Evolutionary conservation across 2,888 invertebrate genomes (phyloP).

Genomic region (Matsumyia berberina): DNA sequence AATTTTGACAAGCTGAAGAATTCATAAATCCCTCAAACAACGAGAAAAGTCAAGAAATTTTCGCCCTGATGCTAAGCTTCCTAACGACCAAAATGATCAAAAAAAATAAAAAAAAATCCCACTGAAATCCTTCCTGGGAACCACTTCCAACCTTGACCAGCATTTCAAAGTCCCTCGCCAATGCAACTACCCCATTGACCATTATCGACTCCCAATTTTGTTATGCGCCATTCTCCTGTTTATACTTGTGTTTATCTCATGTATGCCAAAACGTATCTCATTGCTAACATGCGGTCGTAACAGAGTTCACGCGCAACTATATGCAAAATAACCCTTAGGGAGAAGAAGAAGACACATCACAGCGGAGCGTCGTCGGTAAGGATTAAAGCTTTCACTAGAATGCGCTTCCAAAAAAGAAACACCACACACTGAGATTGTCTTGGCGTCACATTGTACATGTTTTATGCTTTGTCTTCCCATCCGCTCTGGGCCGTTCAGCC

Average conservation of each 20-base stretch:
- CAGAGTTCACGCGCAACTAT: slow-evolving; percentile 68
- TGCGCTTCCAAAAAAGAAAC: slow-evolving; percentile 22
- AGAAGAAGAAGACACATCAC: slow-evolving; percentile 63
- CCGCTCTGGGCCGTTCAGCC: slow-evolving; percentile 16
- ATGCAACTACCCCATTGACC: slow-evolving; percentile 48
- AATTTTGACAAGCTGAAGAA: too few relatives aligned
- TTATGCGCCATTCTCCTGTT: slow-evolving; percentile 17
- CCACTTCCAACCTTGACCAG: too few relatives aligned
- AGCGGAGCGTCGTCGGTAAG: slow-evolving; percentile 55
- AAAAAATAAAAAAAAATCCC: too few relatives aligned
- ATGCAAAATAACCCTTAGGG: slow-evolving; percentile 68
- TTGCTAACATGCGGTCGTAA: slow-evolving; percentile 63
- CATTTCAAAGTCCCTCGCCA: too few relatives aligned
- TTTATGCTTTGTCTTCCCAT: slow-evolving; percentile 55
- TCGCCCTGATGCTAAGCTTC: too few relatives aligned
- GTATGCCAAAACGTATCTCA: slow-evolving; percentile 58
- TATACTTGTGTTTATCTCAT: slow-evolving; percentile 51
- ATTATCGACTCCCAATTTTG: slow-evolving; percentile 44
- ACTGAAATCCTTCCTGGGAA: too few relatives aligned
- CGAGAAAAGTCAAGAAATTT: too few relatives aligned
- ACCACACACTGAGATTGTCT: background rate
- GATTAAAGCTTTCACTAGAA: slow-evolving; percentile 71
- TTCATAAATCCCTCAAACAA: too few relatives aligned
- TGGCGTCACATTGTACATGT: slow-evolving; percentile 67
- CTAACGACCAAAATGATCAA: too few relatives aligned